Percentiles rank a stretch among this genome's conserved stretches.
phyloP scores from a whole-genome alignment of 2,888 invertebrate species.

The Hybos culiciformis region DNA sequence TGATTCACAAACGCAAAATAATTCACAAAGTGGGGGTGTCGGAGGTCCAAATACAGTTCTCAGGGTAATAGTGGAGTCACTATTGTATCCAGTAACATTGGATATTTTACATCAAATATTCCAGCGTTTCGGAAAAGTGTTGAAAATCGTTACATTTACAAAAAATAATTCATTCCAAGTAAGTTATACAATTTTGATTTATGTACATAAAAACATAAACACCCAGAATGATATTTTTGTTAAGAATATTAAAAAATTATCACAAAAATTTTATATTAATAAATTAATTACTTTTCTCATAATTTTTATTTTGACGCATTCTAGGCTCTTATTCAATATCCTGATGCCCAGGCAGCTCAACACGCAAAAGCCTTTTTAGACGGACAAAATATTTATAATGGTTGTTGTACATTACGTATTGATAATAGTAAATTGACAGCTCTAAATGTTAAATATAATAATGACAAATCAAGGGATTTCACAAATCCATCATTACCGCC shows the following conservation, averaged over 20 bases:
- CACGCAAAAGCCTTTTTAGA: conserved; percentile 93
- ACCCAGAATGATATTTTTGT: background rate
- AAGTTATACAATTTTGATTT: conserved; percentile 15
- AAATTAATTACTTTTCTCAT: background rate
- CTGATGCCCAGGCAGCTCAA: conserved; percentile 92
- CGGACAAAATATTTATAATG: conserved; percentile 98
- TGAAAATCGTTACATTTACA: conserved; percentile 99
- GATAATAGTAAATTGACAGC: conserved; percentile 98
- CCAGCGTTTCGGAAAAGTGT: conserved; percentile 95
- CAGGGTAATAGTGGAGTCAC: conserved; percentile 96
- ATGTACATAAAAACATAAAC: background rate
- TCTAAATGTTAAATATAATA: conserved; percentile 98
- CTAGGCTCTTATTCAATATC: conserved; percentile 98
- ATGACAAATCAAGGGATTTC: conserved; percentile 98
- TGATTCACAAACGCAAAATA: conserved; percentile 30
- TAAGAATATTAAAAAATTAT: background rate
- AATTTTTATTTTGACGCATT: conserved; percentile 40
- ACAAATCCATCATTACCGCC: conserved; percentile 96
- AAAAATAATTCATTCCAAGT: conserved; percentile 79
- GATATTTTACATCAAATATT: conserved; percentile 97
- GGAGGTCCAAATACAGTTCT: conserved; percentile 93
- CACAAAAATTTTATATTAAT: background rate
- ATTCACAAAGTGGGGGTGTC: conserved; percentile 39
- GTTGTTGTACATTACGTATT: conserved; percentile 97
- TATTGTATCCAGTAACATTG: conserved; percentile 95